Base-by-base conservation (phyloP, 2,888 invertebrate species). In the Nycteola revayana region DNA sequence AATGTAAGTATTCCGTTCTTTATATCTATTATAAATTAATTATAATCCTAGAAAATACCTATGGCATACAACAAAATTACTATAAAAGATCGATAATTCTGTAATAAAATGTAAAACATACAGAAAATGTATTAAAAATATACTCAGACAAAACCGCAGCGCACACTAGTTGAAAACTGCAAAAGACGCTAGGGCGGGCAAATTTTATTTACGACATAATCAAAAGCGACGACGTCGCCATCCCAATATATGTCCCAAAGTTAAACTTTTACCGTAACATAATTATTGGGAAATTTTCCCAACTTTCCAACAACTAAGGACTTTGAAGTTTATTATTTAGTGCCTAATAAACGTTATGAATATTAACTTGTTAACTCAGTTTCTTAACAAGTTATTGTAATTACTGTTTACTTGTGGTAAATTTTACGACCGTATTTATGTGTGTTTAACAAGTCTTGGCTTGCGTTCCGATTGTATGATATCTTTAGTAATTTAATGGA, bases 161-260 rank as follows among this genome's bases (percentile, higher is more conserved):
- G 42, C 32, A 25, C 2, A 37, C 40, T 28, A 45, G 9, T 21
- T 9, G 32, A 14, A 25, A 10, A 31, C 31, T 40, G 27, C 11
- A 14, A 14, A 5, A 53, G 45, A 38, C 40, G 34, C 30, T 30
- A 31, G 54, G 50, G 42, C 43, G 51, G 57, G 60, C 47, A 50
- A 60, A 60, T 69, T 66, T 75, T 76, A 75, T 76, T 77, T 75
- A 77, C 75, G 54, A 61, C 66, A 58, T 66, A 70, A 68, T 74
- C 75, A 71, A 64, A 66, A 35, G 59, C 71, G 65, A 51, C 62
- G 57, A 14, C 14, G 14, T 5, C 14, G 14, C 14, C 62, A 46
- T 54, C 53, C 60, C 63, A 66, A 70, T 47, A 43, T 37, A 42
- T 29, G 53, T 11, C 39, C 26, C 14, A 25, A 54, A 52, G 50